Conservation (phyloP, 1,140 invertebrate genomes). For the Scaptomyza montana region DNA sequence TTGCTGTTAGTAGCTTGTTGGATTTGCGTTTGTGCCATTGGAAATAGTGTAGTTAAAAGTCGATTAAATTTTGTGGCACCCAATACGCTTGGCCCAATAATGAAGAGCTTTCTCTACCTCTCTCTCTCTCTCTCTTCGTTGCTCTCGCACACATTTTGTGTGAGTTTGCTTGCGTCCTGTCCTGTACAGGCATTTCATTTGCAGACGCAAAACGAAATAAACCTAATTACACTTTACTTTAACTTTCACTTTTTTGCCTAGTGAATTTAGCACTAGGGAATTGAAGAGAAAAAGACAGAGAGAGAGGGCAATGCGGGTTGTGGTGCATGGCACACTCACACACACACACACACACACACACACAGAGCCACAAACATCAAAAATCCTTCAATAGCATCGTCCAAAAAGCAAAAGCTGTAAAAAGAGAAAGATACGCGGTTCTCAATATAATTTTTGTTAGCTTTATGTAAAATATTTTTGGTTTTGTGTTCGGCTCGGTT, state of each 20-base stretch:
- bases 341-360: neutral
- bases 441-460: constrained; percentile 45
- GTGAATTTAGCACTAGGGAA: neutral
- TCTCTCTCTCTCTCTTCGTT: neutral
- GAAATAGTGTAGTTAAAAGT: constrained; percentile 43
- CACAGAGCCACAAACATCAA: neutral
- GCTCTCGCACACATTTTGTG: neutral
- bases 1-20: constrained; percentile 8
- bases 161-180: constrained; percentile 8
- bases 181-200: constrained; percentile 63
- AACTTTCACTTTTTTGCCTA: constrained; percentile 59
- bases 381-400: constrained; percentile 40
- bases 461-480: constrained; percentile 56
- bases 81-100: constrained; percentile 23
- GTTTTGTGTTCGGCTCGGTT: constrained; percentile 1
- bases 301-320: neutral
- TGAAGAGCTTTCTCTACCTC: constrained; percentile 6
- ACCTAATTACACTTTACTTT: constrained; percentile 79
- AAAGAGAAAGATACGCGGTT: constrained; percentile 22
- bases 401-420: constrained; percentile 24
- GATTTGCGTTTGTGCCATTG: constrained; percentile 34
- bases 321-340: neutral
- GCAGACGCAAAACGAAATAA: constrained; percentile 76
- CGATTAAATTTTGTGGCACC: constrained; percentile 42
- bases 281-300: no score